Conservation (phyloP, 2,888 invertebrate species). For the Acanthosepion esculentum region DNA sequence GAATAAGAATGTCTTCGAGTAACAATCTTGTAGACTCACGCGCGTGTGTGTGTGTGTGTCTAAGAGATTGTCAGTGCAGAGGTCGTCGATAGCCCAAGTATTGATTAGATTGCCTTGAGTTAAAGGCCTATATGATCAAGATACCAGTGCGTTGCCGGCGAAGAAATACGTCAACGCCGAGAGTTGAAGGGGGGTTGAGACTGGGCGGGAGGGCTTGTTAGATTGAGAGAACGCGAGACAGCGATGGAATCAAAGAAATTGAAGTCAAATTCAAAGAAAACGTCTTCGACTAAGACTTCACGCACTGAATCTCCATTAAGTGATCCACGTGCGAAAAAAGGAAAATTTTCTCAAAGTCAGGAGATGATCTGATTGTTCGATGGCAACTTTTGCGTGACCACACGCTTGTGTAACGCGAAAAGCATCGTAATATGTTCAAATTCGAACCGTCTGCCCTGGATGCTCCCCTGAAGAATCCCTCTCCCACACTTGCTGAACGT, state of each 20-base stretch:
- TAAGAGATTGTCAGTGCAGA: background rate
- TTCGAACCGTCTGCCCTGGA: background rate
- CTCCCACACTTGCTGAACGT: background rate
- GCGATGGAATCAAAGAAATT: background rate
- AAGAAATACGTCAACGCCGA: background rate
- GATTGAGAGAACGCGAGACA: background rate
- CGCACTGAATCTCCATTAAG: background rate
- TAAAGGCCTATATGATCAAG: background rate
- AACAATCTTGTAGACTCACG: background rate
- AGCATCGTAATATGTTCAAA: background rate
- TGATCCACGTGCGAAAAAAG: background rate
- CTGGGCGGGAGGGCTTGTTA: no score
- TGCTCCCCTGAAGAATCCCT: background rate
- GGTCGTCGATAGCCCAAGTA: background rate
- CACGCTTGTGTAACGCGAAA: background rate
- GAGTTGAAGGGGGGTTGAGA: no score
- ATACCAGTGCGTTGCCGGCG: background rate
- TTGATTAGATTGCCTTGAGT: background rate
- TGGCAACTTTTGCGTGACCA: background rate
- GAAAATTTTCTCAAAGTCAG: background rate
- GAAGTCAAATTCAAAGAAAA: background rate
- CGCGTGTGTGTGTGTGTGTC: background rate
- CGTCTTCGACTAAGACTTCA: background rate
- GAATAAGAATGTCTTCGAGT: background rate
- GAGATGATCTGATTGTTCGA: background rate